Base-by-base conservation (phyloP, 1,140 invertebrate species). In the Achroia grisella region DNA sequence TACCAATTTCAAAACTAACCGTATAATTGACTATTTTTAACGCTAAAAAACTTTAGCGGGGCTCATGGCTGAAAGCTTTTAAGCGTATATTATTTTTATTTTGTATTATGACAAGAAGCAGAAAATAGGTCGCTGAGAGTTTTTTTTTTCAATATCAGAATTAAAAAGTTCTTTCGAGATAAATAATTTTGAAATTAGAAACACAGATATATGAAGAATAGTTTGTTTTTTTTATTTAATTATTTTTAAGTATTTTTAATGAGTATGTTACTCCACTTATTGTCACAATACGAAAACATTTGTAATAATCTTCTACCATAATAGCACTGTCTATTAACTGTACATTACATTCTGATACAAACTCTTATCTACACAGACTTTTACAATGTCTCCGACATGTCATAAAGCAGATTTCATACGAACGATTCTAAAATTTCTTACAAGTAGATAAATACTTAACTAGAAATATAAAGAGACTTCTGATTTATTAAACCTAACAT, bases 11-110 rank as follows among this genome's bases (percentile, higher is more conserved):
- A 48, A 39, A 31, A 44, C 37, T 51, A 51, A 51, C 44, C 14
- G n/a, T 45, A 39, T 77, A 83, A 83, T 84, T 84, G 79, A 84
- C 79, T 62, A 66, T 30, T 61, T 40, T 34, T 35, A 64, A 82
- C 80, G 73, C 80, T 80, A 41, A 73, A 81, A 84, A 84, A 61
- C 76, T 80, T 81, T 75, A 77, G 77, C 80, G 61, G 80, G 80
- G 80, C 80, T 84, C 80, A 54, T 15, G 46, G 72, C 68, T 74
- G 41, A 82, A 76, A 81, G 73, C 59, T 81, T 81, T 78, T 61
- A 66, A 76, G 78, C 74, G 70, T 81, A 58, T 45, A 23, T 23
- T 23, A 56, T 44, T 42, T 41, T 37, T 52, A 45, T 48, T 49
- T 27, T 14, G 15, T 48, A 44, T 23, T 41, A 31, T 45, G 41